Percentiles rank a stretch among this genome's conserved stretches.
Evolutionary conservation across 2,113 vertebrate species (phyloP).

Genomic region (Gobio gobio): DNA sequence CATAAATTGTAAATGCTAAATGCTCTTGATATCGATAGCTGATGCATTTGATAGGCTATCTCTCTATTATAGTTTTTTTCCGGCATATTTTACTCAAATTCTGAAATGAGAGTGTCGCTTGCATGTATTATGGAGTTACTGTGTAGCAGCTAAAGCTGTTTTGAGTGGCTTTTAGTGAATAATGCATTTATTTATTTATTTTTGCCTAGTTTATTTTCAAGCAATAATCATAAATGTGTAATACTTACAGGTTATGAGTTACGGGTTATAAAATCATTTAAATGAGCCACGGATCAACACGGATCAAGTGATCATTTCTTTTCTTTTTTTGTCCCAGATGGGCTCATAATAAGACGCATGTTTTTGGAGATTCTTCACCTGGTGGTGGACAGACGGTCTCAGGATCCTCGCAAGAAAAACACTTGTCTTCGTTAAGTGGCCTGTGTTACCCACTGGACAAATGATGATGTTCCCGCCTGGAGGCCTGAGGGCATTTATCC

Average conservation of each 20-base stretch:
- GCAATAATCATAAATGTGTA: neutral
- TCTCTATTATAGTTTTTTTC: too few species aligned
- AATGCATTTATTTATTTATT: neutral
- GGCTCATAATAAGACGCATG: constrained; percentile 59
- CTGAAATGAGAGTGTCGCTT: neutral
- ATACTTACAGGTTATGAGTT: neutral
- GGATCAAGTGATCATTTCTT: constrained; percentile 68
- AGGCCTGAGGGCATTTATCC: constrained; percentile 70
- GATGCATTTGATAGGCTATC: too few species aligned
- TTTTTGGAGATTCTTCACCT: constrained; percentile 72
- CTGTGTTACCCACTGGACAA: constrained; percentile 67
- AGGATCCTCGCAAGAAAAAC: constrained; percentile 62
- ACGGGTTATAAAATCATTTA: neutral
- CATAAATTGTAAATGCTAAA: too few species aligned
- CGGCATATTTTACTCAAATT: too few species aligned
- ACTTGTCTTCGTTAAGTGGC: constrained; percentile 69
- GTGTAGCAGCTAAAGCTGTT: neutral
- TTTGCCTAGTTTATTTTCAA: neutral
- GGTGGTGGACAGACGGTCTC: constrained; percentile 61
- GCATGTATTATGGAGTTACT: neutral
- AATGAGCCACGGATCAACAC: constrained; percentile 25
- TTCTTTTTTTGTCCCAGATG: constrained; percentile 45
- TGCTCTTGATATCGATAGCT: too few species aligned
- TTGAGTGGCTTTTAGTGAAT: neutral
- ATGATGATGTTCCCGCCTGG: constrained; percentile 66